phyloP scores from a whole-genome alignment of 2,888 invertebrate genomes.

The Yponomeuta cagnagella region DNA sequence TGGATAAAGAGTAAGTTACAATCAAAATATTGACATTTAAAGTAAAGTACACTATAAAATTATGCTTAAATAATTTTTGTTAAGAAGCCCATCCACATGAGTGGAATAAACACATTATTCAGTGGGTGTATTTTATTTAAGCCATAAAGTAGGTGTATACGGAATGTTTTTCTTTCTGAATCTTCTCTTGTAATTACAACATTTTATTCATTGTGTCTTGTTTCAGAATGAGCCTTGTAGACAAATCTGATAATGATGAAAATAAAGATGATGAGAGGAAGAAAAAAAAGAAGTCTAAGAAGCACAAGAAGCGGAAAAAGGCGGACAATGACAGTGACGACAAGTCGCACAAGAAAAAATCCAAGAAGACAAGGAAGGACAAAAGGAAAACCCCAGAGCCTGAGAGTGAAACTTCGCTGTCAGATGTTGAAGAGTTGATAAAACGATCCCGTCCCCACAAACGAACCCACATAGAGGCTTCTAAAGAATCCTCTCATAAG shows the following conservation, averaged over 20 bases:
- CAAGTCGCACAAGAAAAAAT: conserved; percentile 73
- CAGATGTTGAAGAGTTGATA: conserved; percentile 56
- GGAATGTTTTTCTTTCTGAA: no score
- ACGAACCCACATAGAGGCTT: conserved; percentile 31
- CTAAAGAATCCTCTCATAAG: conserved; percentile 22
- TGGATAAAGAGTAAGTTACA: no score
- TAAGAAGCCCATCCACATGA: no score
- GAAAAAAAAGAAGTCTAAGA: conserved; percentile 74
- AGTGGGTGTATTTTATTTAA: no score
- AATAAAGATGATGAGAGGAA: conserved; percentile 40
- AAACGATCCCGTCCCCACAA: conserved; percentile 51
- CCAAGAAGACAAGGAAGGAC: conserved; percentile 68
- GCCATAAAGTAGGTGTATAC: no score
- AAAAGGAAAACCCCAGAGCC: conserved; percentile 63
- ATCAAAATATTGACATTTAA: no score
- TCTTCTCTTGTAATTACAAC: no score
- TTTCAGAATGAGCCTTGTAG: conserved; percentile 37
- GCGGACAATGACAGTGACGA: conserved; percentile 71
- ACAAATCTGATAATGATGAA: conserved; percentile 38
- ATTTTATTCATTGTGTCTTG: conserved; percentile 16
- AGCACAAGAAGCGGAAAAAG: conserved; percentile 82
- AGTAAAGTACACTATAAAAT: no score
- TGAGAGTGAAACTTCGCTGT: conserved; percentile 60
- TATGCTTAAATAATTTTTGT: no score
- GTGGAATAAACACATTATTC: no score